Evolutionary conservation across 1,140 invertebrate species (phyloP).

Genomic region (Bombus polaris): DNA sequence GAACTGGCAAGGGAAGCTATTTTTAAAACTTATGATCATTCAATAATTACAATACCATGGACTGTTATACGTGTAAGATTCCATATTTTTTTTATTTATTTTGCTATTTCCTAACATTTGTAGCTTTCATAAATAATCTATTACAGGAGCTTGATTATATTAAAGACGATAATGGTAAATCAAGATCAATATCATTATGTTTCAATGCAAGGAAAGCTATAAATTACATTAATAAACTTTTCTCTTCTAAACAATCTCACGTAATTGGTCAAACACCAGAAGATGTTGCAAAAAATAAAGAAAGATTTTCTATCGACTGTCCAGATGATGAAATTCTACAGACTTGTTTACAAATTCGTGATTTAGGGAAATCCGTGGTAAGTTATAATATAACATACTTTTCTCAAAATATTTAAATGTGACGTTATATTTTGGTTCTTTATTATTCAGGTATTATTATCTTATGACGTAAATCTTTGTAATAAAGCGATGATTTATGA

Average conservation of each 20-base stretch:
- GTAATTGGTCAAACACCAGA: conserved; percentile 76
- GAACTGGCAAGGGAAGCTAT: conserved; percentile 67
- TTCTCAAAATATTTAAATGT: not conserved
- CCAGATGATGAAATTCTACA: conserved; percentile 81
- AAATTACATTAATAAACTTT: conserved; percentile 75
- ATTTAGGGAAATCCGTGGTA: conserved; percentile 70
- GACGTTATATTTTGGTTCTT: conserved; percentile 8
- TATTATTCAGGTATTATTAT: conserved; percentile 74
- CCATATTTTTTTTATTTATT: conserved; percentile 4
- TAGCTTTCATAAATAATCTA: conserved; percentile 26
- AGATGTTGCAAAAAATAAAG: conserved; percentile 74
- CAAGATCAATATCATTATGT: conserved; percentile 60
- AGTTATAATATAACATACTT: conserved; percentile 3
- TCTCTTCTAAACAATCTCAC: conserved; percentile 75
- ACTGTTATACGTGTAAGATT: conserved; percentile 77
- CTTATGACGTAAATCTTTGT: conserved; percentile 80
- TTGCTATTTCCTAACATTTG: not conserved
- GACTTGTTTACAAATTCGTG: conserved; percentile 77
- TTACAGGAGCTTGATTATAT: conserved; percentile 79
- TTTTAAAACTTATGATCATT: conserved; percentile 71
- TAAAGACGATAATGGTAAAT: conserved; percentile 72
- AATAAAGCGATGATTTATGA: conserved; percentile 79
- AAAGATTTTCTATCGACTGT: conserved; percentile 71
- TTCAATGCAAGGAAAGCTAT: conserved; percentile 74
- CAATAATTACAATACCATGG: conserved; percentile 79